These are phyloP conservation scores for Polydrusus tereticollis DNA, from an alignment of 2,888 invertebrate species.

Conservation along the genomic window DNA sequence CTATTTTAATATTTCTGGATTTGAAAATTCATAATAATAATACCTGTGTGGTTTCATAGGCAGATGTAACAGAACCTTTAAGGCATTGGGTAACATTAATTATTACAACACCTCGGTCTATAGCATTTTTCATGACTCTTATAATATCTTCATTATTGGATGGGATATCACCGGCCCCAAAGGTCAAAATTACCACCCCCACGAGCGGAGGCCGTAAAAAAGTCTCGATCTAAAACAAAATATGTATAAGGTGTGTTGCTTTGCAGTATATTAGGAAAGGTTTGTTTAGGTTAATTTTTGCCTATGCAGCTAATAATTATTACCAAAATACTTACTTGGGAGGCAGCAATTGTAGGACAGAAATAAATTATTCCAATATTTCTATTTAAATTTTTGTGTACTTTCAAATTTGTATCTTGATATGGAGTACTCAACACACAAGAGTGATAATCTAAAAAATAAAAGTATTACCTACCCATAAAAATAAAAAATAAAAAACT, in stretches of 20 bases:
- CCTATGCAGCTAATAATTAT: no score
- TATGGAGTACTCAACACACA: constrained; percentile 38
- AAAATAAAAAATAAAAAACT: no score
- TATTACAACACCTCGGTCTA: constrained; percentile 80
- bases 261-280: no score
- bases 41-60: constrained; percentile 15
- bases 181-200: constrained; percentile 92
- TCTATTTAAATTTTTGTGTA: constrained; percentile 22
- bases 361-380: constrained; percentile 49
- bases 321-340: constrained; percentile 6
- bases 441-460: constrained; percentile 48
- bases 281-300: no score
- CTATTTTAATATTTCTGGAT: neutral
- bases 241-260: no score
- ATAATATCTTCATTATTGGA: constrained; percentile 84
- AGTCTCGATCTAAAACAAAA: neutral
- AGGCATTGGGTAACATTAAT: constrained; percentile 11
- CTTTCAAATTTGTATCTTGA: neutral
- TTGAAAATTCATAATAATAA: neutral
- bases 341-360: constrained; percentile 71
- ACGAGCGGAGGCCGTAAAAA: constrained; percentile 2
- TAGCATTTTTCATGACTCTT: constrained; percentile 77
- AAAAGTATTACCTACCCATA: neutral
- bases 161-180: constrained; percentile 95
- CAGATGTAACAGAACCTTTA: constrained; percentile 9